phyloP scores from a whole-genome alignment of 2,113 vertebrate genomes.

The Apaloderma vittatum region DNA sequence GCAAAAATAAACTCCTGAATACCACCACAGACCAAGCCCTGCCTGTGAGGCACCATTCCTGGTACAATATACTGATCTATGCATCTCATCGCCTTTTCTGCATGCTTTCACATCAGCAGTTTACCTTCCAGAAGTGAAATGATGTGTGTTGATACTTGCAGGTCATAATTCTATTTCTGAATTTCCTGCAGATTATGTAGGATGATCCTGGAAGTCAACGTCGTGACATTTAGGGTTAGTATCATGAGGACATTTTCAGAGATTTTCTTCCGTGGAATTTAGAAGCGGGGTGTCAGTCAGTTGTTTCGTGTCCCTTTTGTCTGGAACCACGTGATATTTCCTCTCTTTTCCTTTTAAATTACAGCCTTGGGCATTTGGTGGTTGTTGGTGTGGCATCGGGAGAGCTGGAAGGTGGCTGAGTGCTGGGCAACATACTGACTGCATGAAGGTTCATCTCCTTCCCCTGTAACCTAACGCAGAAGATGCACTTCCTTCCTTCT shows the following conservation, averaged over 20 bases:
- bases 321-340: not conserved
- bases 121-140: not conserved
- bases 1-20: constrained; percentile 55
- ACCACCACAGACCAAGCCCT: not conserved
- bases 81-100: not conserved
- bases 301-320: not conserved
- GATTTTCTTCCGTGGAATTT: not conserved
- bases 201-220: not conserved
- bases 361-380: not conserved
- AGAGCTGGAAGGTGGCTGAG: not conserved
- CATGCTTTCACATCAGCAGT: not conserved
- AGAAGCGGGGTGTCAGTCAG: not conserved
- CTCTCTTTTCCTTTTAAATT: not conserved
- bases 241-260: not conserved
- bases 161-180: not conserved
- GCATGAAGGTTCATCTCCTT: not conserved
- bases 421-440: fast-evolving
- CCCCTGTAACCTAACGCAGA: not conserved
- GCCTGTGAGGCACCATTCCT: not conserved
- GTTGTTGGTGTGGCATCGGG: fast-evolving
- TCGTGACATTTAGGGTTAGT: not conserved
- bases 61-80: not conserved
- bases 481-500: constrained; percentile 51
- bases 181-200: not conserved
- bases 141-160: not conserved